Conservation (phyloP, 2,797 vertebrate genomes). For the Oreortyx pictus region DNA sequence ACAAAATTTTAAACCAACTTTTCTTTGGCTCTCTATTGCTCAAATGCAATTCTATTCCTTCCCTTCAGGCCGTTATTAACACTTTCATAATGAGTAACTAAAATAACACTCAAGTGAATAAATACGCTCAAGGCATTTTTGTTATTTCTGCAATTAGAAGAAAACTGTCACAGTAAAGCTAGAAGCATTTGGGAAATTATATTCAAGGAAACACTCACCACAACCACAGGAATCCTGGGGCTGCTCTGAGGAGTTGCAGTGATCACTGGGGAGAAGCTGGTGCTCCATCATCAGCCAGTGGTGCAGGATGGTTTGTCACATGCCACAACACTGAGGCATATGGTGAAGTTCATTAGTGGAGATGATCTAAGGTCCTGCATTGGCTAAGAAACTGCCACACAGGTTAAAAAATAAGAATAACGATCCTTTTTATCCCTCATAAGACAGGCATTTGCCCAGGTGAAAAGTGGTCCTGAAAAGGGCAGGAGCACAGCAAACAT, state of each 20-base stretch:
- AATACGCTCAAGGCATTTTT: conserved; percentile 3
- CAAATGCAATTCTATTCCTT: neutral
- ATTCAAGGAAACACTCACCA: neutral
- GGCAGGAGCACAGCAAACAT: neutral
- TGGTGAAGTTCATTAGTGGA: fast-evolving
- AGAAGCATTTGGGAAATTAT: conserved; percentile 26
- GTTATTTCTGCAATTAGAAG: conserved; percentile 52
- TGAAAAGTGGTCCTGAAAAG: neutral
- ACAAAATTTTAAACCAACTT: conserved; percentile 22
- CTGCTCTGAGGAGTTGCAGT: neutral
- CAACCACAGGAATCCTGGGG: neutral
- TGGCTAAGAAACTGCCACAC: neutral
- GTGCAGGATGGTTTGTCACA: neutral
- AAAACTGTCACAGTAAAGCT: neutral
- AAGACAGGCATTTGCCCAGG: neutral
- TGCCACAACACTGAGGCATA: neutral
- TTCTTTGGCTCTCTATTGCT: neutral
- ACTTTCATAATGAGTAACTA: conserved; percentile 50
- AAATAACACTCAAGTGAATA: conserved; percentile 53
- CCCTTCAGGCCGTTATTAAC: conserved; percentile 45
- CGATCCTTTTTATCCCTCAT: neutral
- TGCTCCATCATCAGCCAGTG: neutral
- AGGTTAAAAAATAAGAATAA: neutral
- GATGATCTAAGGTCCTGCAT: neutral
- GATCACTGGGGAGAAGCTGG: neutral